Conservation (phyloP, 2,797 vertebrate genomes). For the Phrynocephalus vlangalii region DNA sequence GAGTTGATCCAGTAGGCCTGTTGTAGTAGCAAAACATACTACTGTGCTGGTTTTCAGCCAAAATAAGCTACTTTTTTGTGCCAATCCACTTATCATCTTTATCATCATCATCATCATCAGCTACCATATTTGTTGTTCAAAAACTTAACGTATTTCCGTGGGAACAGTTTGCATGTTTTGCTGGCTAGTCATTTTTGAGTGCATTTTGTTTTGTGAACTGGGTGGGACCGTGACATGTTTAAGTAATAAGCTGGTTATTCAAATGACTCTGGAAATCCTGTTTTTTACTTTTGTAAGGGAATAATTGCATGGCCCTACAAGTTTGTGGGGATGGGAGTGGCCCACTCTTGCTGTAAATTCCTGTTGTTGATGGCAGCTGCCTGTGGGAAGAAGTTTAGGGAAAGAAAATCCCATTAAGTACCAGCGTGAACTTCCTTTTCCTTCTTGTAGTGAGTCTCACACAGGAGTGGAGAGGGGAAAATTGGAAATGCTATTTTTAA, state of each 20-base stretch:
- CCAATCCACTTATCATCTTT: neutral
- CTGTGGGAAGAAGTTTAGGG: neutral
- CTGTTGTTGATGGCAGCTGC: neutral
- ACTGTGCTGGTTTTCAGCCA: neutral
- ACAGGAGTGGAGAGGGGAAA: neutral
- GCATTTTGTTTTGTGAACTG: neutral
- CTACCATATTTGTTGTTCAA: neutral
- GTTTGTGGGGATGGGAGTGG: neutral
- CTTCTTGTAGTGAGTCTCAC: too few relatives aligned
- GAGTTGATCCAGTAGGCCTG: too few relatives aligned
- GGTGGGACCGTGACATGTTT: neutral
- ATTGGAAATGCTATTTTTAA: neutral
- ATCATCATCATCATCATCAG: neutral
- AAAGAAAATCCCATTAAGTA: neutral
- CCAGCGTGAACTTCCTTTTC: neutral
- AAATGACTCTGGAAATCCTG: constrained; percentile 5
- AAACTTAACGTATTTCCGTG: neutral
- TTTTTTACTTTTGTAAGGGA: neutral
- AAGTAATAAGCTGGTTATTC: neutral
- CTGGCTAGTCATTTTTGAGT: neutral
- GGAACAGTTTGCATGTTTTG: neutral
- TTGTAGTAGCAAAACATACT: too few relatives aligned
- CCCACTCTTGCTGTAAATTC: neutral
- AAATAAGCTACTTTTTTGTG: neutral
- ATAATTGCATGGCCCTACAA: neutral